Base-by-base conservation (phyloP, 2,888 invertebrate genomes). In the Antheraea yamamai region DNA sequence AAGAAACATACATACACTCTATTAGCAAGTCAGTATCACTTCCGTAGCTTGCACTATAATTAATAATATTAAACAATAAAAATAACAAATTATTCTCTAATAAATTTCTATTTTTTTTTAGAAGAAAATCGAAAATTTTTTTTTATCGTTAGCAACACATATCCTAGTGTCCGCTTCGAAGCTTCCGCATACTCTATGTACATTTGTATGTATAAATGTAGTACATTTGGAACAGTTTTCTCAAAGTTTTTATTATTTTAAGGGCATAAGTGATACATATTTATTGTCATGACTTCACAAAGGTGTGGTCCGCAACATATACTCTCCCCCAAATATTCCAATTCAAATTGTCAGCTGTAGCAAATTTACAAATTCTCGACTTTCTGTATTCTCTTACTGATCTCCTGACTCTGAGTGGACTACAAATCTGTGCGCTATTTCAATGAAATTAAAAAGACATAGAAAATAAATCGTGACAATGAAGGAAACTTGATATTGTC, bases 31-130 rank as follows among this genome's bases (percentile, higher is more conserved):
- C 79, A 76, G 86, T 87, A 79, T 88, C 92, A 92, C 92, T 92
- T 92, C 91, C 91, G 88, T 92, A 92, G 91, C 91, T 92, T 92
- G 92, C 92, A 92, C 92, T 89, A 86, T 89, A 83, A 81, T 86
- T 88, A 89, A 84, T 90, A 87, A 88, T 78, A 83, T 73, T 84
- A 91, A 91, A 89, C 88, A 90, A 89, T 90, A 90, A 89, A 83
- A 79, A 18, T 66, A 26, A 76, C 64, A 74, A 12, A 47, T 52
- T 74, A 47, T 71, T 74, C 58, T n/a, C n/a, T n/a, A n/a, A n/a
- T n/a, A n/a, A n/a, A n/a, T n/a, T n/a, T n/a, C n/a, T n/a, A n/a
- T 26, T 26, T 66, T 66, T 66, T 66, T 71, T 78, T 76, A 76
- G 35, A 55, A 23, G 26, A 30, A 74, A 58, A 58, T 71, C 39